Evolutionary conservation across 92 coral and sea anemone genomes (phyloP).

Genomic region (Bergia sp.): DNA sequence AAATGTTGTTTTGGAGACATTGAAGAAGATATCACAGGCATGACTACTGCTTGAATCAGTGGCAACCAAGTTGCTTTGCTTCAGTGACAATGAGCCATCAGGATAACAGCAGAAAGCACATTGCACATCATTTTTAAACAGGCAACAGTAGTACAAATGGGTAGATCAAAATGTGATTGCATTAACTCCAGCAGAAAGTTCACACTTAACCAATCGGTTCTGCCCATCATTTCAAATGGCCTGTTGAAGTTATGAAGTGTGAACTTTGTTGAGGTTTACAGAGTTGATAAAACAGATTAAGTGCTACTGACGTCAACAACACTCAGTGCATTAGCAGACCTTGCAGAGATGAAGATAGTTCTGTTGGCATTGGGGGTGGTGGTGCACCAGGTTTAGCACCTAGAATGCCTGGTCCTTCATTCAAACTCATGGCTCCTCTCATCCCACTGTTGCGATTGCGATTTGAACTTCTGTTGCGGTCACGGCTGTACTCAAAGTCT

Average conservation of each 20-base stretch:
- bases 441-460: constrained; percentile 54
- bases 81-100: background rate
- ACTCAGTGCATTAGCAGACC: constrained; percentile 59
- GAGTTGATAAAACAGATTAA: constrained; percentile 22
- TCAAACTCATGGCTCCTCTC: constrained; percentile 56
- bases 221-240: background rate
- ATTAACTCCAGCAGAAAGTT: background rate
- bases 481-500: constrained; percentile 55
- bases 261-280: background rate
- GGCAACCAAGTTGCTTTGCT: background rate
- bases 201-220: background rate
- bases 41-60: background rate
- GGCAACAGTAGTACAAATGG: background rate
- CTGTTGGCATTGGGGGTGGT: constrained; percentile 52
- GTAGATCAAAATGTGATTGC: background rate
- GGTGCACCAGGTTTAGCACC: constrained; percentile 94
- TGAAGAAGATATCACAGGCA: too few relatives aligned
- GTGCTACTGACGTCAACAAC: background rate
- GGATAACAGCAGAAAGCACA: background rate
- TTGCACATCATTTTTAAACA: background rate
- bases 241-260: background rate
- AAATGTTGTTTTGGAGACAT: too few relatives aligned
- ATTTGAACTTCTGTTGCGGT: constrained; percentile 59
- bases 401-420: constrained; percentile 88
- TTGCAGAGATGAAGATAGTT: constrained; percentile 58